Evolutionary conservation across 2,797 vertebrate species (phyloP), one percentile per base, ranked within the genome.

Genomic region (Sphenopsis melanotis): DNA sequence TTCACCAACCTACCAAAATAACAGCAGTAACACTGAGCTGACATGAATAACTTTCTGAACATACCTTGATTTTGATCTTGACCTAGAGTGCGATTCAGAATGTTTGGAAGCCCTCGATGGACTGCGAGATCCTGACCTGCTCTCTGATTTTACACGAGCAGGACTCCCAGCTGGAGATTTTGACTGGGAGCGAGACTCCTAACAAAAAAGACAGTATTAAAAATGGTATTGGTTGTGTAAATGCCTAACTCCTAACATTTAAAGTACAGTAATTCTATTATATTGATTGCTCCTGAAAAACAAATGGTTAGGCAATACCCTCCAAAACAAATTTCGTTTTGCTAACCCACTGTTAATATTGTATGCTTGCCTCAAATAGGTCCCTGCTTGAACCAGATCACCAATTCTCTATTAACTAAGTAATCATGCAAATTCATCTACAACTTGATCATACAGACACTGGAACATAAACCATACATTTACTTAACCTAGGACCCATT

Each of bases 401-500:
- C 98, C 98, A 99, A 96, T 98, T 97, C 97, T 97, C 97, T 98
- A 98, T 98, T 98, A 98, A 98, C 98, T 98, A 98, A 98, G 97
- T 97, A 98, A 98, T 98, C 98, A 99, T 99, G 99, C 98, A 99
- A 98, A 98, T 98, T 97, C 98, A 98, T 97, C 98, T 98, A 98
- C 98, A 98, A 98, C 97, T 98, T 97, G 97, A 99, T 98, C 98
- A 99, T 98, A 99, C 98, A 99, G 98, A 99, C 98, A 98, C 98
- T 98, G 98, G 98, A 98, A 99, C 98, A 99, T 98, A 99, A 99
- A 98, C 98, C 98, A 98, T 98, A 98, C 98, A 98, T 99, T 99
- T 99, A 99, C 99, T 99, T 99, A 99, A 99, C 99, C 99, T 99
- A 99, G 98, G 99, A 98, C 98, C 99, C 98, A 99, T 99, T 99